Evolutionary conservation across 2,113 vertebrate genomes (phyloP).

Genomic region (Myrmophylax atrothorax): DNA sequence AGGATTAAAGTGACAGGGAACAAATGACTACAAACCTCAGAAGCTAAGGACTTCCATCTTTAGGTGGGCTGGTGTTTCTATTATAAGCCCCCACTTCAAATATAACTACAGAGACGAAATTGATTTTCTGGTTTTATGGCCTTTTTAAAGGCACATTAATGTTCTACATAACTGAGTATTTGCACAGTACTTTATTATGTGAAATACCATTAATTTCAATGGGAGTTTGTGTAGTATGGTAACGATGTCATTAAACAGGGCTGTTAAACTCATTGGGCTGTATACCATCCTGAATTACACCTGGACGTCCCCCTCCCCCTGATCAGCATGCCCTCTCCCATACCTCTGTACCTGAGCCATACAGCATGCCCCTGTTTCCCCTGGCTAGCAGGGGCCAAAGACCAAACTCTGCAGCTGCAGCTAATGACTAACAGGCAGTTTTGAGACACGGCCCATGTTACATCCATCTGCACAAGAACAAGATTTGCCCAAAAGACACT

Average conservation of each 20-base stretch:
- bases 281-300: constrained; percentile 39
- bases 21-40: background rate
- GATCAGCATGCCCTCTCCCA: background rate
- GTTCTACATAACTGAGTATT: constrained; percentile 31
- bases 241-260: constrained; percentile 45
- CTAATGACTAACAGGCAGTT: constrained; percentile 1
- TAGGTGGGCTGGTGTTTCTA: background rate
- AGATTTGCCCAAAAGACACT: background rate
- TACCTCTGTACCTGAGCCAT: background rate
- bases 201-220: constrained; percentile 64
- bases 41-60: background rate
- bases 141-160: constrained; percentile 50
- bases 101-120: constrained; percentile 3
- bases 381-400: background rate
- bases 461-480: background rate
- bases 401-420: background rate
- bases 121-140: constrained; percentile 33
- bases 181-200: constrained; percentile 58
- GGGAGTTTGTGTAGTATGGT: constrained; percentile 50
- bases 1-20: background rate
- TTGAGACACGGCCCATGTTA: background rate
- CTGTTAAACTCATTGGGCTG: constrained; percentile 44
- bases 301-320: background rate
- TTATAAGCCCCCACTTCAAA: constrained; percentile 3
- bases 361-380: background rate